phyloP scores from a whole-genome alignment of 2,797 vertebrate species.

The Halcyon leucocephala region DNA sequence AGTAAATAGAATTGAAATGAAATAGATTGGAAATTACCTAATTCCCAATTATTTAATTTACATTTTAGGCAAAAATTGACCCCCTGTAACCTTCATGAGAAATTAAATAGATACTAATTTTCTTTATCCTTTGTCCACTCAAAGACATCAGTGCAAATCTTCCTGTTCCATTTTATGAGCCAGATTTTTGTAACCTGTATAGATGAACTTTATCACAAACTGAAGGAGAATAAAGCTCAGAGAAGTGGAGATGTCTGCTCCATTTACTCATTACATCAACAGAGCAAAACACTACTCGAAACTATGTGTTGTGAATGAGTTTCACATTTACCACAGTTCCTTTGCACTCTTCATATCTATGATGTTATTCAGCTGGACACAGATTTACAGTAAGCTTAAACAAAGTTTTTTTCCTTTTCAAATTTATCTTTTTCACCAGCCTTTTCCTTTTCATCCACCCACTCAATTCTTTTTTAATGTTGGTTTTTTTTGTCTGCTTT shows the following conservation, averaged over 20 bases:
- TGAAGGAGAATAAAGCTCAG: neutral
- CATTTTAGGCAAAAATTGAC: neutral
- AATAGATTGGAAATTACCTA: neutral
- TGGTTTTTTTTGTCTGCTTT: neutral
- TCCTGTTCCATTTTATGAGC: neutral
- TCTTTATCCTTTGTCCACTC: neutral
- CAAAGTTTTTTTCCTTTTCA: neutral
- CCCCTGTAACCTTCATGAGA: neutral
- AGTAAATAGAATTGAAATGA: neutral
- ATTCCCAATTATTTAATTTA: neutral
- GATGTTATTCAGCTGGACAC: neutral
- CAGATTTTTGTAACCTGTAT: neutral
- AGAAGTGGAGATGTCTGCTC: neutral
- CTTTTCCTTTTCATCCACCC: neutral
- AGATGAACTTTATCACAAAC: neutral
- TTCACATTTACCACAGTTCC: neutral
- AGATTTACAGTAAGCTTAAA: conserved; percentile 3
- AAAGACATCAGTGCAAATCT: neutral
- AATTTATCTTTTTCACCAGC: neutral
- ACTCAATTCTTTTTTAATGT: neutral
- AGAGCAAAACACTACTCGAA: neutral
- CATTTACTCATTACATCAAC: neutral
- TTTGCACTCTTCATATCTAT: neutral
- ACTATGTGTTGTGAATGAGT: neutral
- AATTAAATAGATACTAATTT: neutral